Conservation (phyloP, 23 tunicate species). For the Trididemnum nubilum region DNA sequence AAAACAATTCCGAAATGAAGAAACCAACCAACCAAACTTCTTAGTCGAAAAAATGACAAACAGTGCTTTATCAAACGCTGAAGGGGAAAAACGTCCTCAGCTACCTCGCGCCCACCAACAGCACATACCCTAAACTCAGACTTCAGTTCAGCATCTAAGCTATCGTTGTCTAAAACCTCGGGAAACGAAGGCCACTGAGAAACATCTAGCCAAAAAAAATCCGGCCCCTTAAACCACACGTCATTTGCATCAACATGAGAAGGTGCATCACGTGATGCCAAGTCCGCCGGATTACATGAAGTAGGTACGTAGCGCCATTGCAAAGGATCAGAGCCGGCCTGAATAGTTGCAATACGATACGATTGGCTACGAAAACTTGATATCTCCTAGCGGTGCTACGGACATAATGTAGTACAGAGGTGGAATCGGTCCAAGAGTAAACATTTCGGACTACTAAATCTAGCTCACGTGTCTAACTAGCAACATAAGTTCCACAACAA, state of each 20-base stretch:
- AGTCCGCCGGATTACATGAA: too few relatives aligned
- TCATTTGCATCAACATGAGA: not conserved
- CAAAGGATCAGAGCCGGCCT: not conserved
- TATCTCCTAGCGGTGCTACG: not conserved
- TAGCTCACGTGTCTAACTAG: not conserved
- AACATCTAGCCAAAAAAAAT: not conserved
- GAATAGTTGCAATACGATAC: not conserved
- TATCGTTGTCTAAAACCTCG: not conserved
- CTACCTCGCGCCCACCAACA: too few relatives aligned
- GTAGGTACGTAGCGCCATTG: not conserved
- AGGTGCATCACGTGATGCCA: not conserved
- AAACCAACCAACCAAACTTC: too few relatives aligned
- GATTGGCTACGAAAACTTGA: not conserved
- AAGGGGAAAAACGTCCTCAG: too few relatives aligned
- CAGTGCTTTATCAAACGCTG: too few relatives aligned
- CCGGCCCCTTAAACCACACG: constrained; percentile 3
- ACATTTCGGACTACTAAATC: not conserved
- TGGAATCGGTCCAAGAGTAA: constrained; percentile 10
- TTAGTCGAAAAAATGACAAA: too few relatives aligned
- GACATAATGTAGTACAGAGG: not conserved
- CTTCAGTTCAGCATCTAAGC: not conserved
- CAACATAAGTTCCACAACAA: not conserved
- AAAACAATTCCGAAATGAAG: too few relatives aligned
- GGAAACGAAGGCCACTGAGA: not conserved
- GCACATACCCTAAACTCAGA: too few relatives aligned